phyloP scores from a whole-genome alignment of 2,797 vertebrate species.

The Poecilia picta region DNA sequence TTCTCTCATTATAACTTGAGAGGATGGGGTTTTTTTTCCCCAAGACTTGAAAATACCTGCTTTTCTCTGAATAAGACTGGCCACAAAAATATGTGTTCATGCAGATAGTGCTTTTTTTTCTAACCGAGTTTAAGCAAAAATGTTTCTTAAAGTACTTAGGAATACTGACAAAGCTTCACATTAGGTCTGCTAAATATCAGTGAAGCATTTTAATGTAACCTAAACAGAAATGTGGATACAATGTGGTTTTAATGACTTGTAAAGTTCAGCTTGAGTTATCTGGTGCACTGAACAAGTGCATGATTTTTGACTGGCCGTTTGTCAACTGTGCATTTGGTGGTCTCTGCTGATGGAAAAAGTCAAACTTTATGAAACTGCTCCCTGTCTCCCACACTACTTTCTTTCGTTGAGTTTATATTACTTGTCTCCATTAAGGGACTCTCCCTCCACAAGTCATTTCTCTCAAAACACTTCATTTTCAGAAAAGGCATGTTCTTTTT shows the following conservation, averaged over 20 bases:
- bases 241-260: conserved; percentile 35
- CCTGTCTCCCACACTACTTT: conserved; percentile 78
- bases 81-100: conserved; percentile 41
- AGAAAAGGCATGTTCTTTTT: conserved; percentile 66
- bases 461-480: conserved; percentile 83
- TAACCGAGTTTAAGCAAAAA: neutral
- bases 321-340: conserved; percentile 69
- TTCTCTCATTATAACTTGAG: conserved; percentile 82
- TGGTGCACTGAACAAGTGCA: conserved; percentile 33
- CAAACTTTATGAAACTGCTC: conserved; percentile 76
- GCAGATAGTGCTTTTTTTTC: conserved; percentile 4
- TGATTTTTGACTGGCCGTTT: conserved; percentile 59
- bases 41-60: conserved; percentile 55
- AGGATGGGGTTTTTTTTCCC: conserved; percentile 64
- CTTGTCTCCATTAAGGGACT: conserved; percentile 73
- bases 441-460: conserved; percentile 78
- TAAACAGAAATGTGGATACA: conserved; percentile 20
- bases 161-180: conserved; percentile 10
- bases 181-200: conserved; percentile 9
- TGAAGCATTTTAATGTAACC: conserved; percentile 13
- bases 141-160: neutral
- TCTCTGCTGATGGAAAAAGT: conserved; percentile 72
- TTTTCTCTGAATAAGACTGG: conserved; percentile 59
- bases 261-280: conserved; percentile 32
- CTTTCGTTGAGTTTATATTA: conserved; percentile 78